Evolutionary conservation across 2,888 invertebrate species (phyloP).

Genomic region (Parasteatoda lunata): DNA sequence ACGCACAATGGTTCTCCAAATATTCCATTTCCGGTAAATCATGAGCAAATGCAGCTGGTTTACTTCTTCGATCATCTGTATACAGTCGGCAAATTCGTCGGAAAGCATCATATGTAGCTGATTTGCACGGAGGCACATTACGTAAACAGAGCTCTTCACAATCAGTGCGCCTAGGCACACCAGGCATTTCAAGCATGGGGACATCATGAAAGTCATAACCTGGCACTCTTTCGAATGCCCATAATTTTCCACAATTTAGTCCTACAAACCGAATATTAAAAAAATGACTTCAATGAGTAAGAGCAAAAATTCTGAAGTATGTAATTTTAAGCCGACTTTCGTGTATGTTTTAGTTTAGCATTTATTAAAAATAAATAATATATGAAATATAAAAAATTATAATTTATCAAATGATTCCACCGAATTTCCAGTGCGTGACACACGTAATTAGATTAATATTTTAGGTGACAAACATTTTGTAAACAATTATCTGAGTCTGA

Average conservation of each 20-base stretch:
- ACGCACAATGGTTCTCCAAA: conserved; percentile 78
- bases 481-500: no score
- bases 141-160: conserved; percentile 77
- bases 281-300: background rate
- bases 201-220: conserved; percentile 76
- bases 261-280: conserved; percentile 69
- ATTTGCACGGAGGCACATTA: conserved; percentile 76
- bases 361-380: no score
- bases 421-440: no score
- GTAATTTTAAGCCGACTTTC: no score
- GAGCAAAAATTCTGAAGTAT: no score
- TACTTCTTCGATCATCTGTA: conserved; percentile 76
- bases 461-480: no score
- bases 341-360: no score
- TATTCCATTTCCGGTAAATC: conserved; percentile 76
- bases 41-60: conserved; percentile 75
- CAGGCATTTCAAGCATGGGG: conserved; percentile 75
- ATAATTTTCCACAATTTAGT: conserved; percentile 74
- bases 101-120: conserved; percentile 76
- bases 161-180: conserved; percentile 75
- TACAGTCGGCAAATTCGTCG: conserved; percentile 76
- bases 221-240: conserved; percentile 77
- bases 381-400: no score
- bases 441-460: no score
- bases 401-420: no score